A percentile compares a stretch with the other conserved stretches of the same genome.
phyloP scores from a whole-genome alignment of 30 jellyfish, hydroid and myxozoan species.

The Pelagia noctiluca region DNA sequence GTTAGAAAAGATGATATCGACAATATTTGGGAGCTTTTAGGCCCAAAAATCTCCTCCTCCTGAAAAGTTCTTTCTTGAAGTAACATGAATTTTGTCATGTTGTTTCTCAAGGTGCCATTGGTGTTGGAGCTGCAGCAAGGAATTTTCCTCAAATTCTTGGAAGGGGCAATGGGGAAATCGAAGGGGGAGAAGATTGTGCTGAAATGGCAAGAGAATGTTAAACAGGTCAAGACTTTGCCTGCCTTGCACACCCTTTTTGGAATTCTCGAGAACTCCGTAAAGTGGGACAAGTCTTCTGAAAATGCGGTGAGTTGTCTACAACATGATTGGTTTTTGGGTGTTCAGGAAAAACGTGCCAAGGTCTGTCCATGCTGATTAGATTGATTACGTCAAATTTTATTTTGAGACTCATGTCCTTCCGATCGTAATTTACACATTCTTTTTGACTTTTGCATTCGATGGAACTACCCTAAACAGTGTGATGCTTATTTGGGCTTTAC shows the following conservation, averaged over 20 bases:
- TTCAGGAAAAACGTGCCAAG: too few species aligned
- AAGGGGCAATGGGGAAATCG: conserved; percentile 58
- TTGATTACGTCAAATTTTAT: too few species aligned
- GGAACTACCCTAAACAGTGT: too few species aligned
- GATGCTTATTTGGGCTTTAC: too few species aligned
- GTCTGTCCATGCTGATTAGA: too few species aligned
- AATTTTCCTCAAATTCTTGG: conserved; percentile 56
- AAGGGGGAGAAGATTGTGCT: conserved; percentile 55
- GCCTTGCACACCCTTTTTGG: conserved; percentile 85
- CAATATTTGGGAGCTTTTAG: too few species aligned
- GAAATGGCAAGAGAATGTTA: conserved; percentile 84
- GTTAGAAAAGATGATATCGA: too few species aligned
- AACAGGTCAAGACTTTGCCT: conserved; percentile 68
- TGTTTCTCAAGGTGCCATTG: conserved; percentile 57
- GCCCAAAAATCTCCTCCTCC: background rate
- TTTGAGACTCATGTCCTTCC: too few species aligned
- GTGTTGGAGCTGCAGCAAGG: conserved; percentile 80
- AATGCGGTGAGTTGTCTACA: conserved; percentile 56
- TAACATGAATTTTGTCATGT: too few species aligned
- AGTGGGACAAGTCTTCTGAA: conserved; percentile 94
- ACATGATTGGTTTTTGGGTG: background rate
- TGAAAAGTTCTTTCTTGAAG: background rate
- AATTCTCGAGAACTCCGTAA: conserved; percentile 84
- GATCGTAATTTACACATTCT: too few species aligned
- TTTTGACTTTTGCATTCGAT: too few species aligned